Evolutionary conservation across 2,113 vertebrate species (phyloP).

Genomic region (Aegotheles bennettii): DNA sequence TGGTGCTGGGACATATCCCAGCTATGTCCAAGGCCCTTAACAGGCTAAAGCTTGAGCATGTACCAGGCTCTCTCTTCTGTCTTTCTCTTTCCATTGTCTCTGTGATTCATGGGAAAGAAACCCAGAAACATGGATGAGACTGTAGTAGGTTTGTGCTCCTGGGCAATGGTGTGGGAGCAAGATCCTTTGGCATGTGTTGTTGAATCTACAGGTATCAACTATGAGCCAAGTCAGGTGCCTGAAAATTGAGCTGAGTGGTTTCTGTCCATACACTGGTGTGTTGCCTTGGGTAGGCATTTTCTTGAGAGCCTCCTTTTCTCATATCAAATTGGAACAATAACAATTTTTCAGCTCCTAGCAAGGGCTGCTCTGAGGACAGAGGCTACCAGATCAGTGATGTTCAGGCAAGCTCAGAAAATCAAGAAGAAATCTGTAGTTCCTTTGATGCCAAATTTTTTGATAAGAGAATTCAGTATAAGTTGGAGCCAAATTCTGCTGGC

Average conservation of each 20-base stretch:
- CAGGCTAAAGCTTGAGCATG: background rate
- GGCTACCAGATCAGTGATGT: background rate
- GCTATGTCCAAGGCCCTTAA: background rate
- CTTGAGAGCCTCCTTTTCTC: background rate
- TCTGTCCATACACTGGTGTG: background rate
- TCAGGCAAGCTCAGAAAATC: background rate
- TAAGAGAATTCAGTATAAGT: conserved; percentile 17
- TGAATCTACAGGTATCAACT: background rate
- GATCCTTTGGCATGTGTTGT: background rate
- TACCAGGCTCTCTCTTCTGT: background rate
- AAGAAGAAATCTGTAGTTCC: background rate
- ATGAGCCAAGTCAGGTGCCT: background rate
- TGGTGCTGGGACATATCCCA: background rate
- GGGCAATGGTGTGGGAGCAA: fast-evolving
- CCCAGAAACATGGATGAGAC: background rate
- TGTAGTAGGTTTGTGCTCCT: background rate
- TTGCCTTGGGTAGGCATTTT: background rate
- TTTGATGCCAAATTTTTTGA: conserved; percentile 12
- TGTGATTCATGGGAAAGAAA: background rate
- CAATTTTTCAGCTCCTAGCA: background rate
- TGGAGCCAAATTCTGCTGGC: conserved; percentile 18
- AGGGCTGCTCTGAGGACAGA: background rate
- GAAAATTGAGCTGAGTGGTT: background rate
- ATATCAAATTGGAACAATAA: background rate
- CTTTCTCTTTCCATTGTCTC: background rate